A percentile compares a stretch with the other conserved stretches of the same genome.
Conservation (phyloP, 1,140 invertebrate species). For the Drosophila watanabei region DNA sequence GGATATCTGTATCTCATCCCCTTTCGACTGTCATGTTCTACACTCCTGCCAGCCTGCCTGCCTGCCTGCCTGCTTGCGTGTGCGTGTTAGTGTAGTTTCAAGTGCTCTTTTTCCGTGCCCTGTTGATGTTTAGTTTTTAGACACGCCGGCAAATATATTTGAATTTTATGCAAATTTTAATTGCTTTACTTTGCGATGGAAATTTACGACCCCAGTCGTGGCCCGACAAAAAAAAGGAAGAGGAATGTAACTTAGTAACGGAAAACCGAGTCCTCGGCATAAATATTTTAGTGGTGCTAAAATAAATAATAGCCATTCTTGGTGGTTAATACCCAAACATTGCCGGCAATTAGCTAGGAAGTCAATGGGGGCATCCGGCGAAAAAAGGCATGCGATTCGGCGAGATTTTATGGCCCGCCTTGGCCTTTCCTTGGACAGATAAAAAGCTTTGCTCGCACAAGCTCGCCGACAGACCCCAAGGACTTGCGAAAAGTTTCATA, state of each 20-base stretch:
- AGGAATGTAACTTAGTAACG: constrained; percentile 6
- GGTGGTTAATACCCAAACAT: constrained; percentile 33
- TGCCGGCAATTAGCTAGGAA: constrained; percentile 43
- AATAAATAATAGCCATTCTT: constrained; percentile 53
- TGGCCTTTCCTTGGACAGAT: constrained; percentile 26
- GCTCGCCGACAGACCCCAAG: constrained; percentile 16
- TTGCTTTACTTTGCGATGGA: constrained; percentile 66
- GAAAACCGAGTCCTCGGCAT: constrained; percentile 37
- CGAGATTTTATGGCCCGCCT: constrained; percentile 34
- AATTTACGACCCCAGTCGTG: constrained; percentile 57
- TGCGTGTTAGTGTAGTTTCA: constrained; percentile 42
- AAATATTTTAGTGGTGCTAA: constrained; percentile 58
- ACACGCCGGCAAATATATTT: constrained; percentile 58
- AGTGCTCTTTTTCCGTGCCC: constrained; percentile 45
- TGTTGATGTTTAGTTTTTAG: constrained; percentile 77
- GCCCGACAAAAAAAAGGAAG: background rate
- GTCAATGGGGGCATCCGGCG: constrained; percentile 23
- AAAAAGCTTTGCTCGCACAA: constrained; percentile 43
- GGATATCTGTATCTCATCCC: constrained; percentile 23
- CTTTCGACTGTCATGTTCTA: constrained; percentile 65
- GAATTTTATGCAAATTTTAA: constrained; percentile 82
- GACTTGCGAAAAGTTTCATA: constrained; percentile 43
- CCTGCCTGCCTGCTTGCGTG: background rate
- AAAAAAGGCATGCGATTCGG: background rate
- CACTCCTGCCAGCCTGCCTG: constrained; percentile 21